Percentiles rank a stretch among this genome's conserved stretches.
phyloP scores from a whole-genome alignment of 2,113 vertebrate species.

The Psephotus haematonotus region DNA sequence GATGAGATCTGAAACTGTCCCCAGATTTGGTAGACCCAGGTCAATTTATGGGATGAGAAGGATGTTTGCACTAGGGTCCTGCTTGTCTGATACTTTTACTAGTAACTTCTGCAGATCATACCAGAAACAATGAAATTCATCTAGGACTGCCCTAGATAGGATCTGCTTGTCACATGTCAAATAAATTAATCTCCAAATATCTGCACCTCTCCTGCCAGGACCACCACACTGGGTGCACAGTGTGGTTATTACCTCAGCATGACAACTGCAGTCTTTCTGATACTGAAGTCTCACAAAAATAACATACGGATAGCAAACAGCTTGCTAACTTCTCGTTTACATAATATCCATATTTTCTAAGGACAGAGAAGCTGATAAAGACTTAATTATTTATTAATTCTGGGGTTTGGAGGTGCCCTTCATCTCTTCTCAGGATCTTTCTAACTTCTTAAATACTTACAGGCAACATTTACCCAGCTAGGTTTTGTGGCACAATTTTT shows the following conservation, averaged over 20 bases:
- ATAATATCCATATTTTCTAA: not conserved
- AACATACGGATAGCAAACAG: not conserved
- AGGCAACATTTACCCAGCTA: not conserved
- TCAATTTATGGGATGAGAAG: not conserved
- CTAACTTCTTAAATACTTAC: not conserved
- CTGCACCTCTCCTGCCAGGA: not conserved
- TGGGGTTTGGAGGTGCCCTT: not conserved
- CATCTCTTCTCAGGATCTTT: not conserved
- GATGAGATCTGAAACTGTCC: not conserved
- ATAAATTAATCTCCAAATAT: not conserved
- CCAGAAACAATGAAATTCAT: not conserved
- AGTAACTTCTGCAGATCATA: not conserved
- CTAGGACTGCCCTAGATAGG: not conserved
- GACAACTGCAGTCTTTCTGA: not conserved
- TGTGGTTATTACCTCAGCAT: not conserved
- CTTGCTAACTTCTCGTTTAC: not conserved
- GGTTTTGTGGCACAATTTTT: not conserved
- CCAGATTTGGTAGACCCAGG: not conserved
- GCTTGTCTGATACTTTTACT: not conserved
- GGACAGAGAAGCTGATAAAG: not conserved
- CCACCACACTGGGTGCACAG: not conserved
- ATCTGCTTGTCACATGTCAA: not conserved
- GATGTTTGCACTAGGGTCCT: not conserved
- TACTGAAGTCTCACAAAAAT: not conserved
- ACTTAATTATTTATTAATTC: not conserved